Evolutionary conservation across 64 coral and sea anemone genomes (phyloP).

Genomic region (Anthopleura sola): DNA sequence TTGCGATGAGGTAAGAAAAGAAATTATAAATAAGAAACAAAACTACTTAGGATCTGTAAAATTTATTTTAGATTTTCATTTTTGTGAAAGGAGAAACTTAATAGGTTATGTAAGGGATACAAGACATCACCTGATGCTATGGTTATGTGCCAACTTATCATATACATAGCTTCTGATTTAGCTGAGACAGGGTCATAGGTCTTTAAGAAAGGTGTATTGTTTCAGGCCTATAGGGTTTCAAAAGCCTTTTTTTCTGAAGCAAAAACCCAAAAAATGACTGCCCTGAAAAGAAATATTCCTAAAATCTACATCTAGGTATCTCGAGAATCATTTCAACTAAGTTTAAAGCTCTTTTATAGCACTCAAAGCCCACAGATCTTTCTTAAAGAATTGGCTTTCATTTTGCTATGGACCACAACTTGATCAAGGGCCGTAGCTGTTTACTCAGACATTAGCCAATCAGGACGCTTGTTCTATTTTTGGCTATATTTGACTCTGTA

Average conservation of each 20-base stretch:
- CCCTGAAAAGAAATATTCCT: neutral
- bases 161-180: neutral
- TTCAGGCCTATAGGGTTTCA: neutral
- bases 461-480: neutral
- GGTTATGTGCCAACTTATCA: neutral
- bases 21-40: neutral
- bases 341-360: neutral
- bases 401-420: neutral
- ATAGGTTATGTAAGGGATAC: neutral
- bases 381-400: constrained; percentile 11
- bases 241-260: neutral
- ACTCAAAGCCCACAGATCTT: neutral
- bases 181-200: neutral
- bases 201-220: neutral
- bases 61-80: neutral
- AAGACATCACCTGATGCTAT: neutral
- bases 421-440: constrained; percentile 5
- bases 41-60: neutral
- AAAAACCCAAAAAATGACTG: neutral
- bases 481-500: neutral
- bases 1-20: constrained; percentile 91
- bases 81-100: neutral
- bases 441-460: constrained; percentile 2
- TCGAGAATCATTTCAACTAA: neutral
- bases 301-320: neutral